Base-by-base conservation (phyloP, 2,888 invertebrate genomes). In the Doris montereyensis region DNA sequence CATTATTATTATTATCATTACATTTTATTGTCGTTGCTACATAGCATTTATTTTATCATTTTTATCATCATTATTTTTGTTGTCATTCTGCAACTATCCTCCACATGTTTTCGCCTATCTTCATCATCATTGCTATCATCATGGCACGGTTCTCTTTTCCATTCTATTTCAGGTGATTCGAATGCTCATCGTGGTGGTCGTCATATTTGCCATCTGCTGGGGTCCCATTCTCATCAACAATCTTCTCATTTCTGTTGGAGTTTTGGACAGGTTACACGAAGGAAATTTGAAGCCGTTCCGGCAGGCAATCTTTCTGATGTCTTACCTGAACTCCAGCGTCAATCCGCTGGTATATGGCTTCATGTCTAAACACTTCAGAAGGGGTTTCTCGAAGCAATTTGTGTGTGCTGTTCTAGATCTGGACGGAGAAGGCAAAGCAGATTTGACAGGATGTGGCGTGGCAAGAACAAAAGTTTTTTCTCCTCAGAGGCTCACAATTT, bases 321-420 rank as follows among this genome's bases (percentile, higher is more conserved):
- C 95, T 0, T 95, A 95, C 90, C 94, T 94, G 87, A 95, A 95
- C 92, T 94, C 94, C 87, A 95, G 94, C 90, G 93, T 95, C 85
- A 95, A 95, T 90, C 95, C 95, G 1, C 93, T 95, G 67, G 93
- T 95, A 58, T 95, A 95, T 88, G 95, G 95, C 57, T 95, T 95
- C 91, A 94, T 95, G 94, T 95, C 95, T 35, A 93, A 93, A 86
- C 94, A 94, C 90, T 95, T 95, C 89, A 91, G 95, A 1, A 93
- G 88, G 60, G 88, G 88, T 34, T 92, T 92, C 85, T 85, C 65
- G 85, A 87, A 60, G 87, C 88, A 1, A 82, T 89, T 32, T 84
- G 84, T 72, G 80, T 84, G 13, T 87, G 86, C 76, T 84, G 80
- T 67, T 78, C 60, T 32, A 34, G 74, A 8, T 70, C 41, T 1